These are phyloP conservation scores for Tyrannus savana DNA, from an alignment of 2,113 vertebrate species.

Conservation along the genomic window DNA sequence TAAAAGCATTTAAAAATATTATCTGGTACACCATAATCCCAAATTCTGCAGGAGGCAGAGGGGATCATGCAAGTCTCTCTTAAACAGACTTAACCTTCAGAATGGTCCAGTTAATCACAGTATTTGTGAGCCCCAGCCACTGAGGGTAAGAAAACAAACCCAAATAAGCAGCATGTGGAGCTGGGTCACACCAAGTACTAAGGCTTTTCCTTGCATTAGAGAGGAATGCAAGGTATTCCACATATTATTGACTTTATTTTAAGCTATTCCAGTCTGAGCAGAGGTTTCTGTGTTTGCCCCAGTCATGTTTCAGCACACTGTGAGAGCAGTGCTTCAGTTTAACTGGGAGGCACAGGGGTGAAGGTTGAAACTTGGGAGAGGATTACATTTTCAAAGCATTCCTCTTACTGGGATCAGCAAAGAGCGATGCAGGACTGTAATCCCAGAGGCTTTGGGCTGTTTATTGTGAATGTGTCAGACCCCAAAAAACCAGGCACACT, in stretches of 20 bases:
- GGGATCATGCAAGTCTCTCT: not conserved
- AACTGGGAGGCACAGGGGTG: not conserved
- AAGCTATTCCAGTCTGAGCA: not conserved
- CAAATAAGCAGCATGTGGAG: not conserved
- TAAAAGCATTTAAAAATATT: not conserved
- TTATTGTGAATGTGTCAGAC: not conserved
- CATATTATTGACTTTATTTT: constrained; percentile 19
- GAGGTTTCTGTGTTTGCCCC: not conserved
- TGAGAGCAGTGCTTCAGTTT: not conserved
- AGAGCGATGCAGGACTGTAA: not conserved
- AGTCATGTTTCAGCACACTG: not conserved
- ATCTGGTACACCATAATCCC: not conserved
- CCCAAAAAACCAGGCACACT: not conserved
- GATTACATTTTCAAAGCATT: not conserved
- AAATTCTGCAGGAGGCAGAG: not conserved
- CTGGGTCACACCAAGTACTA: not conserved
- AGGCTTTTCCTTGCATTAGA: not conserved
- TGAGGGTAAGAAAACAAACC: not conserved
- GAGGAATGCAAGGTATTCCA: constrained; percentile 12
- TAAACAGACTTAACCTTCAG: not conserved
- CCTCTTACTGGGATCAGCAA: not conserved
- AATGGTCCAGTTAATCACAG: not conserved
- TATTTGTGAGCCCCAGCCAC: not conserved
- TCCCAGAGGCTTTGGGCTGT: not conserved
- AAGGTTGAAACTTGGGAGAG: not conserved